A percentile compares a stretch with the other conserved stretches of the same genome.
phyloP scores from a whole-genome alignment of 2,113 vertebrate species.

The Alexandromys fortis region DNA sequence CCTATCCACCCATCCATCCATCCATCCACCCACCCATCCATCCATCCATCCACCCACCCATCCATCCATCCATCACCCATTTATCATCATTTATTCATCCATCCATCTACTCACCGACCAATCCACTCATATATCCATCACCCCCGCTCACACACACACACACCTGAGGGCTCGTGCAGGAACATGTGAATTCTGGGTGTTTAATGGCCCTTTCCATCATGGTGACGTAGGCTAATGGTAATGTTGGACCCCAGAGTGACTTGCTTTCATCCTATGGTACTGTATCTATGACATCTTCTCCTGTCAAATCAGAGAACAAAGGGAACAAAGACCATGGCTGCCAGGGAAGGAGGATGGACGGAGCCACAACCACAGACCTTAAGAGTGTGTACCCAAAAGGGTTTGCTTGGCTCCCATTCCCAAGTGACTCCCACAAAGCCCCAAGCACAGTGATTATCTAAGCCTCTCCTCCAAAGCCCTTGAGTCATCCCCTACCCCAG shows the following conservation, averaged over 20 bases:
- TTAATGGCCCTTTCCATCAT: background rate
- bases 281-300: background rate
- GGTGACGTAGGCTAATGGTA: background rate
- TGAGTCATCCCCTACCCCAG: background rate
- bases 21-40: rapidly evolving
- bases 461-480: background rate
- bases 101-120: too few species aligned
- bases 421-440: rapidly evolving
- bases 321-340: background rate
- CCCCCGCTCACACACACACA: background rate
- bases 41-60: background rate
- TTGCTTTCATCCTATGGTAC: background rate
- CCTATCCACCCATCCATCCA: background rate
- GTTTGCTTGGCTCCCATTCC: background rate
- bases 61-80: background rate
- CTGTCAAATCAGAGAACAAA: background rate
- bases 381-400: background rate
- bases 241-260: background rate
- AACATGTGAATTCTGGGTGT: background rate
- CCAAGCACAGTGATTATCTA: background rate
- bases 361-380: rapidly evolving
- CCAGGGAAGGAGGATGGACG: background rate
- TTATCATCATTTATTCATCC: background rate
- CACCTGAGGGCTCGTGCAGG: background rate
- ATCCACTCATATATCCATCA: background rate